A percentile compares a stretch with the other conserved stretches of the same genome.
These are phyloP conservation scores for Eolophus roseicapilla DNA, from an alignment of 2,113 vertebrate genomes.

Conservation along the genomic window DNA sequence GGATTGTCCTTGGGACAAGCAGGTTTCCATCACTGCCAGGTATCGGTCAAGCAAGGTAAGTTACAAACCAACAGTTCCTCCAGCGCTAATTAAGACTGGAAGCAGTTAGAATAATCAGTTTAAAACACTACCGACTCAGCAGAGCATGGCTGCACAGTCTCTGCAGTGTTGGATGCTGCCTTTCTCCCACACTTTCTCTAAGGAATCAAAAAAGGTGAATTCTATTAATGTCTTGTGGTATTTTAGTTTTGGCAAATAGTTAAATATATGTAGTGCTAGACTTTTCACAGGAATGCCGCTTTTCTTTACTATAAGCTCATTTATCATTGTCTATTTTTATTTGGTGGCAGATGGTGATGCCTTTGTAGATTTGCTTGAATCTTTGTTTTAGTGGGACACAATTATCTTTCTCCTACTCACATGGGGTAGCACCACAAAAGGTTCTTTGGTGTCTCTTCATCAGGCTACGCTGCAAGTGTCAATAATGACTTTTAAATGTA, in stretches of 20 bases:
- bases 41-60: background rate
- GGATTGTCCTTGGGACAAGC: background rate
- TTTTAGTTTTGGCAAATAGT: background rate
- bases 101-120: background rate
- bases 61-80: background rate
- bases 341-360: background rate
- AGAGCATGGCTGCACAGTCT: background rate
- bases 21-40: background rate
- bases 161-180: background rate
- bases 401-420: background rate
- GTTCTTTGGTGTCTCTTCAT: background rate
- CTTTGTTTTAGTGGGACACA: background rate
- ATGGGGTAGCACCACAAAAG: background rate
- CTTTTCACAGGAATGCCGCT: background rate
- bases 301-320: background rate
- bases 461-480: background rate
- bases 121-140: background rate
- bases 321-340: background rate
- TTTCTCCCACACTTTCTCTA: background rate
- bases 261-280: background rate
- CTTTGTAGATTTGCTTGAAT: background rate
- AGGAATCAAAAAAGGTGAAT: background rate
- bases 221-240: background rate
- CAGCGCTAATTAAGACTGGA: background rate
- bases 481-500: background rate